phyloP scores from a whole-genome alignment of 2,888 invertebrate species.

The Noctua pronuba region DNA sequence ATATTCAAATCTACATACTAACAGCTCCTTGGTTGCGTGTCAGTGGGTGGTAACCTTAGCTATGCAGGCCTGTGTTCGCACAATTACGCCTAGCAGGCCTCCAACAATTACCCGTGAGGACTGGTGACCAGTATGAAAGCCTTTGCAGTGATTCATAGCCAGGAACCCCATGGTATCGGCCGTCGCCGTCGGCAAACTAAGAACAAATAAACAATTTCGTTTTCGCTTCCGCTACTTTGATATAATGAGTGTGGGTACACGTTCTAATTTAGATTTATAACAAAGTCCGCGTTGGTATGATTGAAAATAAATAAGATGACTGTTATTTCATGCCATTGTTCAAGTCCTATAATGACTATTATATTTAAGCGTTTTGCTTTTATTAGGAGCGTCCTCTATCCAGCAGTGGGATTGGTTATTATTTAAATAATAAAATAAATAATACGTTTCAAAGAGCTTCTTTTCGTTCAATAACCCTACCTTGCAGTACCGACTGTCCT shows the following conservation, averaged over 20 bases:
- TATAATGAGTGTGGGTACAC: constrained; percentile 12
- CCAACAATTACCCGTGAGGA: constrained; percentile 56
- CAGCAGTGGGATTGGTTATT: not conserved
- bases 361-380: not conserved
- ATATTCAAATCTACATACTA: constrained; percentile 40
- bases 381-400: not conserved
- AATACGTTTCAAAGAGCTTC: not conserved
- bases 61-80: constrained; percentile 65
- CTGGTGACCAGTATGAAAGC: constrained; percentile 47
- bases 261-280: constrained; percentile 30
- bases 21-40: not conserved
- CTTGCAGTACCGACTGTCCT: not conserved
- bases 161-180: constrained; percentile 21
- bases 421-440: not conserved
- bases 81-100: constrained; percentile 72
- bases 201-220: constrained; percentile 54
- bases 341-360: not conserved
- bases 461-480: not conserved
- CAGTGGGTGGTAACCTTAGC: constrained; percentile 49
- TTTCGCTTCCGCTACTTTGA: constrained; percentile 51
- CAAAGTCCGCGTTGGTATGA: not conserved
- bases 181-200: constrained; percentile 17
- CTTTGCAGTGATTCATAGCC: constrained; percentile 58
- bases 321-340: not conserved
- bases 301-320: not conserved